Percentiles rank a stretch among this genome's conserved stretches.
These are phyloP conservation scores for Masticophis lateralis DNA, from an alignment of 2,797 vertebrate genomes.

Conservation along the genomic window DNA sequence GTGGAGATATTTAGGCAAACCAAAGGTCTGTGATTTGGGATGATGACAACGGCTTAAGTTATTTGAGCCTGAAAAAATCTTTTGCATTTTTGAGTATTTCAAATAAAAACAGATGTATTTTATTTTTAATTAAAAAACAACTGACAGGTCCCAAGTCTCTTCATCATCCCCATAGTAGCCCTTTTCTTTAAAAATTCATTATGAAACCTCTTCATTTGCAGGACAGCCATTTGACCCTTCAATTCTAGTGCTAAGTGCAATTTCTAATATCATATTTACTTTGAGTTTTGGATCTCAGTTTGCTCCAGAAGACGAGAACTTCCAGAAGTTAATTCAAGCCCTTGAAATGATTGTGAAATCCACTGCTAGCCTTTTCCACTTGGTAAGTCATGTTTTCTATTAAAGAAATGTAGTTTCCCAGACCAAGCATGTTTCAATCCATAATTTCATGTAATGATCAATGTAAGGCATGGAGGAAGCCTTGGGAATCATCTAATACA, in stretches of 20 bases:
- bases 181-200: neutral
- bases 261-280: too few species aligned
- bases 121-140: too few species aligned
- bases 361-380: neutral
- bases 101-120: too few species aligned
- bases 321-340: conserved; percentile 14
- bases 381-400: neutral
- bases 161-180: neutral
- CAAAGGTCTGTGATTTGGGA: too few species aligned
- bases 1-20: too few species aligned
- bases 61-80: too few species aligned
- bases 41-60: too few species aligned
- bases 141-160: neutral
- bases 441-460: neutral
- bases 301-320: conserved; percentile 12
- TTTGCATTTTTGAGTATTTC: too few species aligned
- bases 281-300: conserved; percentile 6
- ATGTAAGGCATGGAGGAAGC: too few species aligned
- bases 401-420: neutral
- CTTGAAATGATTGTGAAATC: neutral
- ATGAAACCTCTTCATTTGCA: neutral
- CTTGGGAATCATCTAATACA: too few species aligned
- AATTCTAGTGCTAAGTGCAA: too few species aligned
- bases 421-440: neutral
- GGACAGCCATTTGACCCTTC: too few species aligned